These are phyloP conservation scores for Pseudochromis fuscus DNA, from an alignment of 2,797 vertebrate genomes.

Conservation along the genomic window DNA sequence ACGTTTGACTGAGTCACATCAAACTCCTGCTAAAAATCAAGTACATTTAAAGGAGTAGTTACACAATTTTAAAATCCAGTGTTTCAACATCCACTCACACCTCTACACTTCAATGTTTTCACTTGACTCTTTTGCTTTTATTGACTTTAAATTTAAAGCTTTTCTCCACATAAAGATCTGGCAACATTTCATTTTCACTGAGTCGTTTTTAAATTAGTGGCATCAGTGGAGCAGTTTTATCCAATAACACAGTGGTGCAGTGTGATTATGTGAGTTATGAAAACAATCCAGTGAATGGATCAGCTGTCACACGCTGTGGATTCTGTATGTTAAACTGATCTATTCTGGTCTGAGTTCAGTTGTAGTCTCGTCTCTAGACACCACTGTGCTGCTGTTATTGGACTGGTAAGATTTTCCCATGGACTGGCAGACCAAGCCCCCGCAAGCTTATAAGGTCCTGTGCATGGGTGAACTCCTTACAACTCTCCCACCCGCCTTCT, in stretches of 20 bases:
- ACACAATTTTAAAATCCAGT: too few relatives aligned
- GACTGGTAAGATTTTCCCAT: slow-evolving; percentile 63
- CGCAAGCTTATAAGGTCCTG: slow-evolving; percentile 29
- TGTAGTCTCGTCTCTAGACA: slow-evolving; percentile 27
- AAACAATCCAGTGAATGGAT: not conserved
- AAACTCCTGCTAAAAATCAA: too few relatives aligned
- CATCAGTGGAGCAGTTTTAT: not conserved
- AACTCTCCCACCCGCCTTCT: slow-evolving; percentile 16
- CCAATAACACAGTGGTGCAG: not conserved
- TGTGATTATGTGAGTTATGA: not conserved
- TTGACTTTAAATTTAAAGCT: not conserved
- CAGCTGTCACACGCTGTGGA: slow-evolving; percentile 19
- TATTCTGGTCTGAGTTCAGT: slow-evolving; percentile 5
- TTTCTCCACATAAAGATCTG: not conserved
- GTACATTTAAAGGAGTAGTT: too few relatives aligned
- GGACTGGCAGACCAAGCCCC: slow-evolving; percentile 47
- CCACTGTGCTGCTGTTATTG: slow-evolving; percentile 19
- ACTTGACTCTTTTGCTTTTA: not conserved
- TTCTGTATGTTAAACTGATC: slow-evolving; percentile 2
- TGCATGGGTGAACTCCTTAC: slow-evolving; percentile 29
- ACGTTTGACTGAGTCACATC: too few relatives aligned
- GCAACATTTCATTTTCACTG: not conserved
- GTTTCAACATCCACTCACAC: not conserved
- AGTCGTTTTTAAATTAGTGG: not conserved
- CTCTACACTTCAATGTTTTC: too few relatives aligned